phyloP scores from a whole-genome alignment of 2,888 invertebrate genomes.

The Lysandra coridon region DNA sequence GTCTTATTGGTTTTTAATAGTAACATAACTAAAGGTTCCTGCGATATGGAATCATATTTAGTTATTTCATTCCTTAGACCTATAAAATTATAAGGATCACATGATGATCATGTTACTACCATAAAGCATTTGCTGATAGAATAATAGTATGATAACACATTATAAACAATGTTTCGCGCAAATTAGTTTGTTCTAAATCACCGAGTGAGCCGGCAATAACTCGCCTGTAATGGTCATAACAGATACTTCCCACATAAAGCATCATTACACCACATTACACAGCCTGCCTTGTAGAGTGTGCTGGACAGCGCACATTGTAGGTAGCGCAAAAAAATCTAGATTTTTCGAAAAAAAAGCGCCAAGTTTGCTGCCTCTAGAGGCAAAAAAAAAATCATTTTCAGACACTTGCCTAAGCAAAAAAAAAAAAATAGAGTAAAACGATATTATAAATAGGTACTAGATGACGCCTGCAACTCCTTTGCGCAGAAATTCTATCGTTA shows the following conservation, averaged over 20 bases:
- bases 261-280: slow-evolving; percentile 39
- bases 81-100: neutral
- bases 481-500: too few relatives aligned
- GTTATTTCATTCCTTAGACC: neutral
- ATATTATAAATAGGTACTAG: too few relatives aligned
- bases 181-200: slow-evolving; percentile 31
- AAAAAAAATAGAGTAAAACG: too few relatives aligned
- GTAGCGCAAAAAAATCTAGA: neutral
- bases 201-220: slow-evolving; percentile 32
- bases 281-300: slow-evolving; percentile 31
- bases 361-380: too few relatives aligned
- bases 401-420: too few relatives aligned
- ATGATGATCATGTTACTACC: slow-evolving; percentile 18
- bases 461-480: too few relatives aligned
- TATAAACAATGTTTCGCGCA: slow-evolving; percentile 31
- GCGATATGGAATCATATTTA: neutral
- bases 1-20: too few relatives aligned
- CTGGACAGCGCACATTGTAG: neutral
- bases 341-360: too few relatives aligned
- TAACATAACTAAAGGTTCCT: too few relatives aligned
- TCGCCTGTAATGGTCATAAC: slow-evolving; percentile 39
- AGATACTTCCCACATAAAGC: slow-evolving; percentile 43
- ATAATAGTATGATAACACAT: slow-evolving; percentile 18
- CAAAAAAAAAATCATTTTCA: too few relatives aligned
- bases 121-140: slow-evolving; percentile 11